phyloP scores from a whole-genome alignment of 1,140 invertebrate species.

The Hylaeus anthracinus region DNA sequence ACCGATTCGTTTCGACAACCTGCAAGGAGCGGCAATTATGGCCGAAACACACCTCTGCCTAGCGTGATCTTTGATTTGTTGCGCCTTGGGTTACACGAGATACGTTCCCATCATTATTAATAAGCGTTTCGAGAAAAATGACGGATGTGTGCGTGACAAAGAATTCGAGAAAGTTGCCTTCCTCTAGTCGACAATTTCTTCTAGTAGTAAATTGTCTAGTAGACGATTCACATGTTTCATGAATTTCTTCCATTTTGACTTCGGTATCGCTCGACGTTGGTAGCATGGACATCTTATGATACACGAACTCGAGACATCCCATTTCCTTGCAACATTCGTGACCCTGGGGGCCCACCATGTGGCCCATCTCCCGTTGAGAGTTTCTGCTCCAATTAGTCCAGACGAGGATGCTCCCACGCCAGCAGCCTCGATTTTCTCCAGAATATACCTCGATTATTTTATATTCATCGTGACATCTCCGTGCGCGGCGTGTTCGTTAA shows the following conservation, averaged over 20 bases:
- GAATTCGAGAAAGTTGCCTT: background rate
- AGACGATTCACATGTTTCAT: no score
- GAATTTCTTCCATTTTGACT: no score
- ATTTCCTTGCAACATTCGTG: no score
- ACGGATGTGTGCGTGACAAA: background rate
- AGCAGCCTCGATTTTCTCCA: background rate
- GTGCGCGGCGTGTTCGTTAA: background rate
- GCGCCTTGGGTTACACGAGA: slow-evolving; percentile 32
- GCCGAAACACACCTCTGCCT: background rate
- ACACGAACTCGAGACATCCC: no score
- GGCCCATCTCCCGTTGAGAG: no score
- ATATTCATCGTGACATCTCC: no score
- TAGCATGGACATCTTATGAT: no score
- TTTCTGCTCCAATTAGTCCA: no score
- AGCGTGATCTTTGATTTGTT: slow-evolving; percentile 10
- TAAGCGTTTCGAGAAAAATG: slow-evolving; percentile 9
- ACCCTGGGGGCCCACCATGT: no score
- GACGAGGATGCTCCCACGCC: no score
- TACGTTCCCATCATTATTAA: background rate
- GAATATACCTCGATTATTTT: background rate
- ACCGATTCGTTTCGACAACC: slow-evolving; percentile 29
- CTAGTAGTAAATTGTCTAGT: no score
- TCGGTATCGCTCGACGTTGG: no score
- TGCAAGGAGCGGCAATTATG: slow-evolving; percentile 25
- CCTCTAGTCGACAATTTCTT: background rate